Conservation (phyloP, 1,140 invertebrate genomes). For the Anastrepha ludens region DNA sequence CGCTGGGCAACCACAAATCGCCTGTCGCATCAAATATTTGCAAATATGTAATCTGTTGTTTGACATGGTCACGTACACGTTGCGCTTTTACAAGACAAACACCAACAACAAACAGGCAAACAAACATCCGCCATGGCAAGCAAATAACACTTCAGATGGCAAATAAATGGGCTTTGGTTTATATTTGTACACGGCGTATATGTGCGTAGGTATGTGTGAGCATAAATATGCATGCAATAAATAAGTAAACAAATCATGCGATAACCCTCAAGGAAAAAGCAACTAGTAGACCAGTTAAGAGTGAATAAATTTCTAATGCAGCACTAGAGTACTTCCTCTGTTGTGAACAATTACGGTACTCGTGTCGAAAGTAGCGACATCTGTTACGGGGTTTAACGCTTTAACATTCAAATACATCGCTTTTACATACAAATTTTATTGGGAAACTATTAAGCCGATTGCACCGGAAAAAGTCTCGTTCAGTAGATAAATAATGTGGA, state of each 20-base stretch:
- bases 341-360: too few relatives aligned
- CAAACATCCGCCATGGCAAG: background rate
- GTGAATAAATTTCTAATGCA: too few relatives aligned
- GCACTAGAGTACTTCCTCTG: too few relatives aligned
- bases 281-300: too few relatives aligned
- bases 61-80: background rate
- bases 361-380: too few relatives aligned
- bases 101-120: background rate
- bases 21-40: background rate
- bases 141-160: slow-evolving; percentile 6
- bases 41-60: background rate
- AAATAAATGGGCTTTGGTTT: background rate
- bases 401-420: too few relatives aligned
- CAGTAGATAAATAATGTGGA: too few relatives aligned
- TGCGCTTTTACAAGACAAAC: background rate
- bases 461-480: too few relatives aligned
- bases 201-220: background rate
- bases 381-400: too few relatives aligned
- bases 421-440: too few relatives aligned
- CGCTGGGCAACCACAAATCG: background rate
- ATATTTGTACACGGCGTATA: background rate
- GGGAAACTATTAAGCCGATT: too few relatives aligned
- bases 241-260: background rate
- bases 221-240: background rate
- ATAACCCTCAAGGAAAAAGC: background rate